Evolutionary conservation across 2,113 vertebrate species (phyloP).

Genomic region (Podilymbus podiceps): DNA sequence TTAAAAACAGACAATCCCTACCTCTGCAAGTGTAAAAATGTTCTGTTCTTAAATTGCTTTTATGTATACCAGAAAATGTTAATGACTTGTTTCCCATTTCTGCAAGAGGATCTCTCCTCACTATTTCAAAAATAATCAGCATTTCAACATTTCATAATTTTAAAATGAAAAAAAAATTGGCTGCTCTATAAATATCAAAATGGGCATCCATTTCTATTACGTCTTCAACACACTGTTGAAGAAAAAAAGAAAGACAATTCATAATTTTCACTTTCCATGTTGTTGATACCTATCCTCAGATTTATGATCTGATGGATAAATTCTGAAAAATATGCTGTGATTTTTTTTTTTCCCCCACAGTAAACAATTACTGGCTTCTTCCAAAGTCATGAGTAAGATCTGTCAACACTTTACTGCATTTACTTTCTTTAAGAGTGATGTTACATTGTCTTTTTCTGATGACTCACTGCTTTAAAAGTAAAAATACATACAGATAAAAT

Average conservation of each 20-base stretch:
- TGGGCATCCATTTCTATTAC: not conserved
- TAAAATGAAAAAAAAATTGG: not conserved
- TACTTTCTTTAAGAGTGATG: not conserved
- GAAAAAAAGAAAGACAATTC: not conserved
- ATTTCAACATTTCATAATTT: not conserved
- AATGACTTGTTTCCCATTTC: not conserved
- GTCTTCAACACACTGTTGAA: not conserved
- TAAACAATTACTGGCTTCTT: not conserved
- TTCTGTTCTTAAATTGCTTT: not conserved
- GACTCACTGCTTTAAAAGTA: not conserved
- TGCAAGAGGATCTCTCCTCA: not conserved
- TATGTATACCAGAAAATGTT: not conserved
- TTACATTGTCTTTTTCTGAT: not conserved
- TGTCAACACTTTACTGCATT: not conserved
- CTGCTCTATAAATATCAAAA: not conserved
- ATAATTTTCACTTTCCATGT: not conserved
- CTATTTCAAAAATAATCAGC: not conserved
- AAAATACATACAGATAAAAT: not conserved
- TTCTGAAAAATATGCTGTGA: not conserved
- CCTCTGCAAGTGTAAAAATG: not conserved
- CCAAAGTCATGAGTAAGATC: not conserved
- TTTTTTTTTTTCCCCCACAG: not conserved
- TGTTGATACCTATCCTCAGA: not conserved
- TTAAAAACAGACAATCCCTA: not conserved
- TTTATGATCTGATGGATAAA: not conserved